Conservation (phyloP, 2,888 invertebrate species). For the Stenurella melanura region DNA sequence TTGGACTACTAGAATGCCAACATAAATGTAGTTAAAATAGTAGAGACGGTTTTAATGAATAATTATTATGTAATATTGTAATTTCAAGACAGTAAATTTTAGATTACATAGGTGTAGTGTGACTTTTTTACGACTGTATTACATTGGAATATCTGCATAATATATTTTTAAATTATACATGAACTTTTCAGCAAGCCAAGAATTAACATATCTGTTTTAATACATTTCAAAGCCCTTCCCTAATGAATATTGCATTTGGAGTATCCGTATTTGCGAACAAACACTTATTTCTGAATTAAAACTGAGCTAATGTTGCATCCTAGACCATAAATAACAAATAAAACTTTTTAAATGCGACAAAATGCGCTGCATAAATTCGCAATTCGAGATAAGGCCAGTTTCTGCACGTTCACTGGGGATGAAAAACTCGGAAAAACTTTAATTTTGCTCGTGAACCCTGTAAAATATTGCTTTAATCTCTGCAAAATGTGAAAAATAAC, state of each 20-base stretch:
- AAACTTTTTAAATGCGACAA: slow-evolving; percentile 69
- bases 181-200: slow-evolving; percentile 34
- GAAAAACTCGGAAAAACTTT: slow-evolving; percentile 71
- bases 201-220: slow-evolving; percentile 53
- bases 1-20: not conserved
- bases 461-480: slow-evolving; percentile 75
- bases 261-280: slow-evolving; percentile 49
- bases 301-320: slow-evolving; percentile 58
- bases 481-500: slow-evolving; percentile 63
- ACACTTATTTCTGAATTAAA: slow-evolving; percentile 62
- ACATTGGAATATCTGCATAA: slow-evolving; percentile 31
- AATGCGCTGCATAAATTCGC: slow-evolving; percentile 67
- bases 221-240: slow-evolving; percentile 41
- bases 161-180: slow-evolving; percentile 40
- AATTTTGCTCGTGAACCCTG: slow-evolving; percentile 68
- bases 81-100: slow-evolving; percentile 45
- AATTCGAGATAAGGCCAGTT: slow-evolving; percentile 70
- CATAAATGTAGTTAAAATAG: slow-evolving; percentile 7
- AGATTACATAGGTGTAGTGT: slow-evolving; percentile 24
- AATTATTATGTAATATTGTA: slow-evolving; percentile 16
- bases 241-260: slow-evolving; percentile 54
- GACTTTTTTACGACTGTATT: slow-evolving; percentile 31
- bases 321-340: slow-evolving; percentile 64
- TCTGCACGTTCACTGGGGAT: slow-evolving; percentile 68
- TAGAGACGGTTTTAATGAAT: slow-evolving; percentile 15